Conservation (phyloP, 2,888 invertebrate species). For the Lycocerus yunnanus region DNA sequence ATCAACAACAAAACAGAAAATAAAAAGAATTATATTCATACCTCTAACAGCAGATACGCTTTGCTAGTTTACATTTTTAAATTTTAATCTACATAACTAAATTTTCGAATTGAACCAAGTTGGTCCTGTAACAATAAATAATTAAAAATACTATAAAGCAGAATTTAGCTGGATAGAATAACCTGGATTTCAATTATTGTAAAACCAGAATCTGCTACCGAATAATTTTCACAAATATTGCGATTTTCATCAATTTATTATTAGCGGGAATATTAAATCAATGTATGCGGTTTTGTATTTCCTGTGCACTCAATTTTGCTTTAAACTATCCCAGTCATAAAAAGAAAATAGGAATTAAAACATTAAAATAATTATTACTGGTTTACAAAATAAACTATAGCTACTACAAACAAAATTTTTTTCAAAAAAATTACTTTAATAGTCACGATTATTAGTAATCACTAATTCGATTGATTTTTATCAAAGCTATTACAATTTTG, state of each 20-base stretch:
- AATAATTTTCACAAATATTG: background rate
- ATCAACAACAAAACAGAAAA: background rate
- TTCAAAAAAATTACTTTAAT: no score
- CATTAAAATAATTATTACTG: background rate
- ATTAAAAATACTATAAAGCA: background rate
- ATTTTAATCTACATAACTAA: background rate
- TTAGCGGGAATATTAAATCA: background rate
- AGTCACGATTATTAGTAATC: no score
- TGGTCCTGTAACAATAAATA: background rate
- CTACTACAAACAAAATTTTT: no score
- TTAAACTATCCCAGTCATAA: no score
- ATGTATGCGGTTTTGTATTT: background rate
- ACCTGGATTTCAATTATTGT: background rate
- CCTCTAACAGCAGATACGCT: background rate
- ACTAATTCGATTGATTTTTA: no score
- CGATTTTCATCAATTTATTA: background rate
- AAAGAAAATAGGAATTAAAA: no score
- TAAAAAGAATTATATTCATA: background rate
- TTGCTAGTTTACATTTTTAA: background rate
- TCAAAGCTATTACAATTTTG: no score
- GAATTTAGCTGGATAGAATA: background rate
- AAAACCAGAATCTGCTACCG: background rate
- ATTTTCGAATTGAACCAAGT: background rate
- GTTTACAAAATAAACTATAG: no score
- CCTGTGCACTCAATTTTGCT: no score